Base-by-base conservation (phyloP, 2,797 vertebrate genomes). In the Xyrichtys novacula region DNA sequence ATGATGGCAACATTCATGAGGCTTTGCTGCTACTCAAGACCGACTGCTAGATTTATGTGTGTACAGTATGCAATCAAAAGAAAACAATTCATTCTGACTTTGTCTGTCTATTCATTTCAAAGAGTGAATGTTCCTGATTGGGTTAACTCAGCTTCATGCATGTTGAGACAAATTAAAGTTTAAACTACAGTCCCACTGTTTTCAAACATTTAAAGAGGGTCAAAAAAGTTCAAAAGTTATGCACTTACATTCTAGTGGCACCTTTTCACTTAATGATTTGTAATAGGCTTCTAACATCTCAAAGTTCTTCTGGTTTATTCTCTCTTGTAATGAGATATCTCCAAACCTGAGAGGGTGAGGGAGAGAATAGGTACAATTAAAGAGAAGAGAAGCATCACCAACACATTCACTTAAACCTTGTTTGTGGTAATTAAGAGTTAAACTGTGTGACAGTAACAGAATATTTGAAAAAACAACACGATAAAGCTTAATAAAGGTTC, bases 221-320 rank as follows among this genome's bases (percentile, higher is more conserved):
- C 10, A 29, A 49, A n/a, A 3, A 9, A 29, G 3, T 19, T 11
- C 53, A 39, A 12, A 42, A 36, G 12, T n/a, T 12, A 4, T 46
- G 29, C 83, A 96, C 98, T 98, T 90, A 99, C 98, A 97, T 91
- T 98, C 95, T 88, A 93, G 83, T 74, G 97, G 93, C 93, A 97
- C 92, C 89, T 95, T 96, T 91, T 98, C 97, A 6, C 91, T 96
- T 91, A 99, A 94, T 65, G 93, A 91, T 76, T 95, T 96, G 89
- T 95, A 99, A 94, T 99, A 99, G 62, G 95, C 93, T 85, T 97
- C 95, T 66, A 99, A 92, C 78, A 95, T 94, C 88, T 98, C 96
- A 75, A 98, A 95, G 90, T 97, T 99, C 90, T 95, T 98, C 89
- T 98, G 98, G 91, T 99, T 99, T 93, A 99, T 97, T 84, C 93